Evolutionary conservation across 1,140 invertebrate species (phyloP), one percentile per base, ranked within the genome.

Genomic region (Heliconius nattereri): DNA sequence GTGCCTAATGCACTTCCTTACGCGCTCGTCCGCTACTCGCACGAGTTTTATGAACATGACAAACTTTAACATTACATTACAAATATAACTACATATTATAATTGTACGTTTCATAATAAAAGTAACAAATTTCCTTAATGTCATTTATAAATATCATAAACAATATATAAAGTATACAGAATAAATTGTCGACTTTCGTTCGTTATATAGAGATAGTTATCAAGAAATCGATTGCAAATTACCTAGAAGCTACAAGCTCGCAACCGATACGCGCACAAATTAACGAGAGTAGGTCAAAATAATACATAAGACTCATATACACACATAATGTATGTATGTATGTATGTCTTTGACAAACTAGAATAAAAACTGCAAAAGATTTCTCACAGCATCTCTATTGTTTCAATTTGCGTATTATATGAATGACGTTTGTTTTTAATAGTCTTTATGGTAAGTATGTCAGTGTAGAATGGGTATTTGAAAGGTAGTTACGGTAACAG

Each of bases 161-260:
- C n/a, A 35, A 2, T 74, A 9, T 26, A 74, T 29, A 54, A 49
- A 29, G 40, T 49, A 49, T 11, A 75, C 32, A 76, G 5, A 70
- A 76, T 75, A 75, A 75, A 60, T 75, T 45, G 71, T 52, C 23
- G 23, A 78, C 70, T 73, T 78, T 60, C 71, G 76, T 78, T n/a
- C n/a, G 71, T 78, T 78, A 29, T 23, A 82, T 66, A 76, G 37
- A 83, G 87, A 86, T 88, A 78, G 73, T 83, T 87, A 89, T 89
- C 85, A 72, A 75, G 76, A 85, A 84, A 89, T 86, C 86, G 86
- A 89, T 85, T 75, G 79, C 37, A 83, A 73, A 78, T 78, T 78
- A 57, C 76, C 71, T 73, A 78, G 71, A 71, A 35, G 49, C 54
- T 60, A 73, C 71, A 23, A 49, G 32, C 71, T 73, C 60, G 49